These are phyloP conservation scores for Drosophila nasuta DNA, from an alignment of 1,140 invertebrate genomes.

Conservation along the genomic window DNA sequence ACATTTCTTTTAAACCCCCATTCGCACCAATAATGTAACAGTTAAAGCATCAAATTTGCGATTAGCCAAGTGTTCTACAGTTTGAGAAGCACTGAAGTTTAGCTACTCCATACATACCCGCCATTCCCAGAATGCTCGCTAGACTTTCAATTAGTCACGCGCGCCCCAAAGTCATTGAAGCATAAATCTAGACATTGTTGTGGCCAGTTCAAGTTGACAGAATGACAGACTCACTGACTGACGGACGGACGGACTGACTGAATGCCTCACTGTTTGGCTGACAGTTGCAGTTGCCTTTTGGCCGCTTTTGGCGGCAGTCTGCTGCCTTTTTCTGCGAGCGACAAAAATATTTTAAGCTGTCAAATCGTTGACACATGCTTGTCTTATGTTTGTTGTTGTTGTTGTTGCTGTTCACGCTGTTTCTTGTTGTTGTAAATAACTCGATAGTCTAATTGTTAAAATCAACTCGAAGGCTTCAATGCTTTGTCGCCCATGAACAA, in stretches of 20 bases:
- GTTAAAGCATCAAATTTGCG: background rate
- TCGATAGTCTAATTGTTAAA: constrained; percentile 82
- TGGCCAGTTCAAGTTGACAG: constrained; percentile 50
- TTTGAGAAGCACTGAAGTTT: constrained; percentile 49
- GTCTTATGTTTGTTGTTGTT: constrained; percentile 48
- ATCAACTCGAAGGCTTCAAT: constrained; percentile 53
- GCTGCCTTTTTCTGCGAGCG: constrained; percentile 50
- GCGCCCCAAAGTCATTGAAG: constrained; percentile 66
- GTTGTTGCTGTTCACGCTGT: constrained; percentile 26
- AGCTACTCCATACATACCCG: constrained; percentile 20
- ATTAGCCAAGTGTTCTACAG: constrained; percentile 21
- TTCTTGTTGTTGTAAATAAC: constrained; percentile 66
- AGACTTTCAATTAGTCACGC: constrained; percentile 83
- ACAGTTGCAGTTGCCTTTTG: constrained; percentile 36
- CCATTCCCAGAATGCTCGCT: constrained; percentile 60
- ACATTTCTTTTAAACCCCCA: background rate
- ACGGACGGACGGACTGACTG: constrained; percentile 16
- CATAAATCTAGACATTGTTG: constrained; percentile 82
- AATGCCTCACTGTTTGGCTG: constrained; percentile 18
- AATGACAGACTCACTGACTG: constrained; percentile 36
- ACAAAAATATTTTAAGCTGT: constrained; percentile 81
- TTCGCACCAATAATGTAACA: background rate
- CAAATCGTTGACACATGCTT: constrained; percentile 79
- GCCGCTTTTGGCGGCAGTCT: constrained; percentile 40
- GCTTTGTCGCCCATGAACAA: constrained; percentile 64